These are phyloP conservation scores for Metopolophium dirhodum DNA, from an alignment of 1,140 invertebrate genomes.

Conservation along the genomic window DNA sequence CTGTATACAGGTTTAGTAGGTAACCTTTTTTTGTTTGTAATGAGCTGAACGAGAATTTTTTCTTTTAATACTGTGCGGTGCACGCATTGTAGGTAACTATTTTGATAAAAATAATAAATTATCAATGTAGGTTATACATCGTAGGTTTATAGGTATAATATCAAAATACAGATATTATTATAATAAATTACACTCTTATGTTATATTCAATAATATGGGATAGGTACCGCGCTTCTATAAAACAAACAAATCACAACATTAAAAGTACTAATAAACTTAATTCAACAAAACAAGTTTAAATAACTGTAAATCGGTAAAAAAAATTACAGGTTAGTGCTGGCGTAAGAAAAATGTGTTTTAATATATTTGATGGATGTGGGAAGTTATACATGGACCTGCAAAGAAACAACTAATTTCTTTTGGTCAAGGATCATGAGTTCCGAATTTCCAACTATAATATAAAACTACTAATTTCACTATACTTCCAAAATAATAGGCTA, in stretches of 20 bases:
- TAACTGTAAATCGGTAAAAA: constrained; percentile 27
- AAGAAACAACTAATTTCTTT: not conserved
- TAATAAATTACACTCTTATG: not conserved
- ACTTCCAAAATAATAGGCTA: not conserved
- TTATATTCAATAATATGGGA: not conserved
- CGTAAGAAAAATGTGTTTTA: not conserved
- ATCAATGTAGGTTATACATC: not conserved
- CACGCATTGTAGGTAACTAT: not conserved
- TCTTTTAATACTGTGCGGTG: not conserved
- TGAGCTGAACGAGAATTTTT: not conserved
- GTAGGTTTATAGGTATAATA: not conserved
- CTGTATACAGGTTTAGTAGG: not conserved
- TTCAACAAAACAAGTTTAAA: not conserved
- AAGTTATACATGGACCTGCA: not conserved
- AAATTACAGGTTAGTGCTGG: not conserved
- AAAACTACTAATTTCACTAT: not conserved
- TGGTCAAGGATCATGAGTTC: constrained; percentile 12
- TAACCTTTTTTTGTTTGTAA: not conserved
- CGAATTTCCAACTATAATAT: not conserved
- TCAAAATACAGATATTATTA: not conserved
- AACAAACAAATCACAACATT: constrained; percentile 24
- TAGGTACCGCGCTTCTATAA: not conserved
- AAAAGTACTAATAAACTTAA: not conserved
- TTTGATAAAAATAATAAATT: constrained; percentile 10
- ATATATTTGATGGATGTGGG: constrained; percentile 32